These are phyloP conservation scores for Micronisus gabar DNA, from an alignment of 2,113 vertebrate genomes.

Conservation along the genomic window DNA sequence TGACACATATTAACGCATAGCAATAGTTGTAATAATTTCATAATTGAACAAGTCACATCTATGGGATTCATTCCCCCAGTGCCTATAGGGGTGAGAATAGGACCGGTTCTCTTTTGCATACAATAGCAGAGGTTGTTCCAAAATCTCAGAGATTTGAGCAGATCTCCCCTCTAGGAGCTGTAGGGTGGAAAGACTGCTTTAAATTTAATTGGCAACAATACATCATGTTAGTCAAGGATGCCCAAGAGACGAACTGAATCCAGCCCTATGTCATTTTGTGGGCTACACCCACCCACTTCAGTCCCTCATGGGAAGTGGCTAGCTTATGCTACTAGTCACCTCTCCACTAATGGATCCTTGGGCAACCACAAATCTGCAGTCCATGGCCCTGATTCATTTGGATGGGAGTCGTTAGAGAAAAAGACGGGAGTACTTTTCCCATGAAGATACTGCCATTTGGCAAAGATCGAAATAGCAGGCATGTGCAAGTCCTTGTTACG, in stretches of 20 bases:
- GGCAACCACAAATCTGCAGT: not conserved
- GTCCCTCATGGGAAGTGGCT: not conserved
- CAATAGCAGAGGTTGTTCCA: not conserved
- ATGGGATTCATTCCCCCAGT: not conserved
- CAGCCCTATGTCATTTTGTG: not conserved
- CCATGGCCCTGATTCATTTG: not conserved
- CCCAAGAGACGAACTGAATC: not conserved
- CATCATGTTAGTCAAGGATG: not conserved
- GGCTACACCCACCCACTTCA: not conserved
- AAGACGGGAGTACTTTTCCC: not conserved
- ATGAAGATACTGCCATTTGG: conserved; percentile 35
- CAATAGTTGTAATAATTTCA: not conserved
- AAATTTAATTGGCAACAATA: not conserved
- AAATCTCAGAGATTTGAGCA: not conserved
- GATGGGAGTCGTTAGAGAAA: not conserved
- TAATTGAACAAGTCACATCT: not conserved
- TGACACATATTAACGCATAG: not conserved
- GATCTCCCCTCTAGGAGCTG: not conserved
- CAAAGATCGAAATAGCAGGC: not conserved
- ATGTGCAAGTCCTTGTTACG: not conserved
- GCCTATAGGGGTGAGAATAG: not conserved
- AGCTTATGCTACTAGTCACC: not conserved
- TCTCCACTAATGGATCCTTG: not conserved
- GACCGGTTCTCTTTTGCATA: not conserved
- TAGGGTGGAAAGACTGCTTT: not conserved